Base-by-base conservation (phyloP, 64 coral and sea anemone species). In the Actinia equina region DNA sequence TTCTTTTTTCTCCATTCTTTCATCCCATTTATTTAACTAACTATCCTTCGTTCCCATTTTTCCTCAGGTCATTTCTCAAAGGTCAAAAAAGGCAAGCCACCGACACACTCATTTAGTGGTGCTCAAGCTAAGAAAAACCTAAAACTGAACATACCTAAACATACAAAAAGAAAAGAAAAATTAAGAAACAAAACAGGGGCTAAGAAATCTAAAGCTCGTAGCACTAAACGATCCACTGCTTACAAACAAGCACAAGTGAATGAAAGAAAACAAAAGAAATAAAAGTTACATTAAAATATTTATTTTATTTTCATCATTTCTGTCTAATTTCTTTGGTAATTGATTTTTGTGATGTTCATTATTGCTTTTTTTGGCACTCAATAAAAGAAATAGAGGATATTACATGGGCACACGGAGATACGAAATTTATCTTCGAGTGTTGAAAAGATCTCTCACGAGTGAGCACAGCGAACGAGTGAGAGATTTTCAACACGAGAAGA, bases 81-180 rank as follows among this genome's bases (percentile, higher is more conserved):
- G 52, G 44, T 53, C 63, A 87, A 87, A 52, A 87, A 84, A 84
- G 49, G 69, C 55, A 60, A 60, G 77, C 62, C 91, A 65, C 81
- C 49, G 8, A 45, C 10, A 2, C 80, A 87, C 59, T 87, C 85
- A 82, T 92, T 92, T 60, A 92, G 90, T 87, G 90, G 90, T 67
- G 63, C 80, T 43, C 71, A 86, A 53, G 85, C 90, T 5, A 53
- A 79, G 77, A 87, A 71, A 15, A 71, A 45, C 17, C 3, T 62
- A 27, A 58, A 85, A 43, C 62, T 58, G 1, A 76, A 77, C 64
- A 56, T 77, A 87, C 22, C 44, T 71, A 87, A 87, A 82, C 56
- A 60, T 65, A 19, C 13, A 52, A 89, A 78, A 53, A 71, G 26
- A 61, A 53, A 70, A 23, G 42, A 91, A 42, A 37, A 55, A 85